Evolutionary conservation across 2,113 vertebrate species (phyloP), one percentile per base, ranked within the genome.

Genomic region (Aleadryas rufinucha): DNA sequence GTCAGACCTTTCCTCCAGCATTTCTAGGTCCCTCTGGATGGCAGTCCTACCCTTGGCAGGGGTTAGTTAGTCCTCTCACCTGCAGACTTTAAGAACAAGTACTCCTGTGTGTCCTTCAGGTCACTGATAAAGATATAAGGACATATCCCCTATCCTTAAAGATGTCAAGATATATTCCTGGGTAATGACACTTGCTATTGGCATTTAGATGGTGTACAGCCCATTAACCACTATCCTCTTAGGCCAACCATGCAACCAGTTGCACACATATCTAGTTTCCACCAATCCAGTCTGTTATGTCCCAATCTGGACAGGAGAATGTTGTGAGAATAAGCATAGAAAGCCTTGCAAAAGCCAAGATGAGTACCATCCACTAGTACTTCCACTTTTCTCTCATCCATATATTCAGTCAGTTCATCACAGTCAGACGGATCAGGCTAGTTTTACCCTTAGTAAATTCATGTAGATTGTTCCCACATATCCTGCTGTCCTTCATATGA

Each of bases 61-160:
- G 41, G 27, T 30, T 31, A 50, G 1, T 59, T 69, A 60, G 22
- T 68, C 12, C 26, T 77, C 30, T 93, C 45, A 44, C 23, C 49
- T 37, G 14, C 19, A 65, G 41, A 53, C 16, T 33, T 72, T 13
- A 76, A n/a, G 61, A 76, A 60, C 0, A 0, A 31, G 22, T 27
- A 41, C 6, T 76, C 33, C 15, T 49, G 52, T 65, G 30, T 54
- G 30, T 57, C 16, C 11, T 47, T 23, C n/a, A 57, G 39, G 13
- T 56, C 35, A 37, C 19, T 31, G 41, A 42, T 41, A 49, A 69
- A 69, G 9, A 42, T 21, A 18, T 18, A 65, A 93, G 30, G 22
- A n/a, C 8, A 57, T 41, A 52, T 30, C 4, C 30, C 41, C 84
- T 41, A 17, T 27, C 30, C 41, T 61, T 66, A 57, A 52, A 70